Evolutionary conservation across 1,140 invertebrate genomes (phyloP).

Genomic region (Papilio machaon): DNA sequence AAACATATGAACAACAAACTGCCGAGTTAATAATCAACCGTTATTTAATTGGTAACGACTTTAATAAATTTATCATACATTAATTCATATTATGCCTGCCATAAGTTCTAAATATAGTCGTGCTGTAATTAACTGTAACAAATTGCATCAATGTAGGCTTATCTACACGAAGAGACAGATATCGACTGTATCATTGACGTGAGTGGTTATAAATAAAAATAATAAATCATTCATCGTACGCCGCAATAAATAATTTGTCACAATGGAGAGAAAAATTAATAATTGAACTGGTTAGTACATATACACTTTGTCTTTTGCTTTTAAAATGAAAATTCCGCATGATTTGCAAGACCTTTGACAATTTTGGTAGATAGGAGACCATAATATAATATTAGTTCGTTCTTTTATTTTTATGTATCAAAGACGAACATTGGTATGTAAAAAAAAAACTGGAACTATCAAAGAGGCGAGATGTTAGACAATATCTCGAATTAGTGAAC

Average conservation of each 20-base stretch:
- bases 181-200: neutral
- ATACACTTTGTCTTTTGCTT: neutral
- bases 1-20: neutral
- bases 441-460: neutral
- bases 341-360: too few relatives aligned
- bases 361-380: too few relatives aligned
- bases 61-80: neutral
- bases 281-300: neutral
- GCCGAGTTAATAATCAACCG: neutral
- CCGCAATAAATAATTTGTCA: conserved; percentile 18
- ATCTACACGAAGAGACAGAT: neutral
- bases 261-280: neutral
- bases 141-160: conserved; percentile 27
- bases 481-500: conserved; percentile 33
- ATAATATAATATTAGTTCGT: neutral
- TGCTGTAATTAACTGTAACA: neutral
- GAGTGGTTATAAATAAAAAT: conserved; percentile 24
- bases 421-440: neutral
- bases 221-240: conserved; percentile 17
- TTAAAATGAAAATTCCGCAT: too few relatives aligned
- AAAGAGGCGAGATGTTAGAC: conserved; percentile 21
- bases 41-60: neutral
- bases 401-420: neutral
- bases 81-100: neutral
- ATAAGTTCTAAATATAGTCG: conserved; percentile 16